These are phyloP conservation scores for Eurosta solidaginis DNA, from an alignment of 1,140 invertebrate genomes.

Conservation along the genomic window DNA sequence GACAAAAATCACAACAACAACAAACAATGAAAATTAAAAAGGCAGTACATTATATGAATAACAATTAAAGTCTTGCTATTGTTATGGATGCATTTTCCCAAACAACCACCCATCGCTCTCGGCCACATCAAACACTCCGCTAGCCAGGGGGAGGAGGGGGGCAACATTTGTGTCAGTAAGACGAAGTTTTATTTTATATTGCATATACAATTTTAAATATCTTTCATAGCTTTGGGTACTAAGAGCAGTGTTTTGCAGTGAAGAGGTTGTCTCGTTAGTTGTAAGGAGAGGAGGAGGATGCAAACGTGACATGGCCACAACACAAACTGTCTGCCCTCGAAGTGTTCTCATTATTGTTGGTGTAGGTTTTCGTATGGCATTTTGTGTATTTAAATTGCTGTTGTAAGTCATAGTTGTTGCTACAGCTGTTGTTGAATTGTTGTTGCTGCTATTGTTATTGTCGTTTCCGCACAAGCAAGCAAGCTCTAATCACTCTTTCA, in stretches of 20 bases:
- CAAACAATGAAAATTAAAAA: neutral
- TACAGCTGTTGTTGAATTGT: neutral
- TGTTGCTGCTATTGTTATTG: neutral
- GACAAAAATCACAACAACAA: neutral
- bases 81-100: neutral
- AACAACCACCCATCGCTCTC: neutral
- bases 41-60: neutral
- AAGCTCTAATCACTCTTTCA: neutral
- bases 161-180: conserved; percentile 12
- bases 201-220: neutral
- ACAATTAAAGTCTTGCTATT: conserved; percentile 6
- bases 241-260: no score
- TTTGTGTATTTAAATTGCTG: conserved; percentile 6
- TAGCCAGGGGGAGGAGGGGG: neutral
- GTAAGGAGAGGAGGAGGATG: no score
- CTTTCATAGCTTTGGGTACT: neutral
- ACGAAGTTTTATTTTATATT: neutral
- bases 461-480: conserved; percentile 1
- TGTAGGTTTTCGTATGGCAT: neutral
- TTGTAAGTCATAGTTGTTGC: neutral
- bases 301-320: neutral
- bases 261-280: no score
- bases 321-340: neutral
- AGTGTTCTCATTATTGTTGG: conserved; percentile 18
- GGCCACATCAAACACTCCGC: neutral